Evolutionary conservation across 1,140 invertebrate species (phyloP).

Genomic region (Apis dorsata): DNA sequence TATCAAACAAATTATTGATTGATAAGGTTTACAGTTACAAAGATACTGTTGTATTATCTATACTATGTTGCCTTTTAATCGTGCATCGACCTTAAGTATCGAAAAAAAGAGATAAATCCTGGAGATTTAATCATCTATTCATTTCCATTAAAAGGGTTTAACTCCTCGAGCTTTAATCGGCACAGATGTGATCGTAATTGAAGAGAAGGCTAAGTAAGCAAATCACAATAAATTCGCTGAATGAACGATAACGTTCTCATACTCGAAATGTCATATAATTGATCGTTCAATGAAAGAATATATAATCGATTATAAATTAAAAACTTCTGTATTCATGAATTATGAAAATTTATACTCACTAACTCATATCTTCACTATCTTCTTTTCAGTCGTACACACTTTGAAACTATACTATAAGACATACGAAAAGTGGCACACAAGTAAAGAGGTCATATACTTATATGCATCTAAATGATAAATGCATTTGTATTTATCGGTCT

Average conservation of each 20-base stretch:
- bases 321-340: too few relatives aligned
- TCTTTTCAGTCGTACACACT: too few relatives aligned
- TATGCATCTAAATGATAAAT: neutral
- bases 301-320: neutral
- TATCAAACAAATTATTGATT: neutral
- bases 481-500: constrained; percentile 25
- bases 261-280: neutral
- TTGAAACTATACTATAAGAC: too few relatives aligned
- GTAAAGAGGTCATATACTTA: too few relatives aligned
- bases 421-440: constrained; percentile 1
- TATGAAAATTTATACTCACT: too few relatives aligned
- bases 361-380: too few relatives aligned
- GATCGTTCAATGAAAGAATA: neutral
- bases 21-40: neutral
- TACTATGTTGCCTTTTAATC: neutral
- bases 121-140: neutral
- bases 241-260: constrained; percentile 16
- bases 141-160: neutral
- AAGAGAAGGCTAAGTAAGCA: constrained; percentile 33
- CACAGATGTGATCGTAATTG: constrained; percentile 18
- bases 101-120: neutral
- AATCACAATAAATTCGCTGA: constrained; percentile 22
- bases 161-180: neutral
- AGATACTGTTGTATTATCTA: neutral
- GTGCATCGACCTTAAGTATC: neutral